Evolutionary conservation across 2,888 invertebrate species (phyloP).

Genomic region (Himalopsyche japonica): DNA sequence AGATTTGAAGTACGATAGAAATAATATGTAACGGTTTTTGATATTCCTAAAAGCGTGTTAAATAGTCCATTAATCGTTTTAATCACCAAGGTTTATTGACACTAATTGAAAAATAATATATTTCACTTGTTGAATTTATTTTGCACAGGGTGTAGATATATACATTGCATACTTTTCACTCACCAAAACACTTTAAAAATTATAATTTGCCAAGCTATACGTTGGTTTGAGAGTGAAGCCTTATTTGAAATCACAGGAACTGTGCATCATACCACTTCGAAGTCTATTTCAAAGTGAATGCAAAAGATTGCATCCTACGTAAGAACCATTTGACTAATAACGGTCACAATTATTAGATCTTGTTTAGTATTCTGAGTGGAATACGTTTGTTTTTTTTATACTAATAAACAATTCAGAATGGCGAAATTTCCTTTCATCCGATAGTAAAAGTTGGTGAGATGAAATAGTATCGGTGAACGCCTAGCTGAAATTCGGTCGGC

Average conservation of each 20-base stretch:
- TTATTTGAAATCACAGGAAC: neutral
- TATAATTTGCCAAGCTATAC: too few relatives aligned
- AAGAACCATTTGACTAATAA: neutral
- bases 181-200: too few relatives aligned
- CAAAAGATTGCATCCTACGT: neutral
- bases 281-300: neutral
- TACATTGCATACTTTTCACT: too few relatives aligned
- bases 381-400: neutral
- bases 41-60: too few relatives aligned
- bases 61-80: too few relatives aligned
- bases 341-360: neutral
- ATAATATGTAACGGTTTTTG: too few relatives aligned
- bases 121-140: too few relatives aligned
- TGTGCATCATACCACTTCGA: neutral
- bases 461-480: slow-evolving; percentile 22
- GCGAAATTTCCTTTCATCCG: slow-evolving; percentile 30
- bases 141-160: too few relatives aligned
- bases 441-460: slow-evolving; percentile 31
- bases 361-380: neutral
- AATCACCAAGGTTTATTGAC: too few relatives aligned
- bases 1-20: too few relatives aligned
- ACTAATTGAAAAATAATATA: too few relatives aligned
- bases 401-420: neutral
- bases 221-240: neutral
- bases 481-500: neutral